Evolutionary conservation across 2,888 invertebrate genomes (phyloP).

Genomic region (Acleris sparsana): DNA sequence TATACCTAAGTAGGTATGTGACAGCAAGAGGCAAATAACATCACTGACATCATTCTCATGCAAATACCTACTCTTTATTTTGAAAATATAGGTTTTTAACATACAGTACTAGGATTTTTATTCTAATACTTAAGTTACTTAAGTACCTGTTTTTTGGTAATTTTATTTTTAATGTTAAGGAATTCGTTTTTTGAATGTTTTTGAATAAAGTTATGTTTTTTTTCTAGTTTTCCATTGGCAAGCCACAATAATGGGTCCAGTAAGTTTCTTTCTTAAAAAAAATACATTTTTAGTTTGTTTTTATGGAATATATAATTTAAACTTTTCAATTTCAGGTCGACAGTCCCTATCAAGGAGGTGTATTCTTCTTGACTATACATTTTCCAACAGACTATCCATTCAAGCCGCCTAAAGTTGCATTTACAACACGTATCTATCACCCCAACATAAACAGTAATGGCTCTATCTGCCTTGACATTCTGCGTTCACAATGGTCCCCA

Average conservation of each 20-base stretch:
- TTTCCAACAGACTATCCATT: conserved; percentile 99
- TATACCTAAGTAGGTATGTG: too few species aligned
- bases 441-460: conserved; percentile 99
- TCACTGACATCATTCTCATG: too few species aligned
- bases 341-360: conserved; percentile 99
- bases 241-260: conserved; percentile 99
- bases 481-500: conserved; percentile 99
- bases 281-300: conserved; percentile 20
- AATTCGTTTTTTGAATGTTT: conserved; percentile 35
- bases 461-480: conserved; percentile 99
- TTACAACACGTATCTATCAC: conserved; percentile 99
- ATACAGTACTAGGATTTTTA: background rate
- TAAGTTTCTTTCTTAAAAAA: conserved; percentile 83
- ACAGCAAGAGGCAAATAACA: too few species aligned
- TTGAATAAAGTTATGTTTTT: conserved; percentile 28
- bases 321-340: conserved; percentile 89
- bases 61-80: too few species aligned
- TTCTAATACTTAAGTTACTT: background rate
- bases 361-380: conserved; percentile 99
- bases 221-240: conserved; percentile 99
- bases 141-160: background rate
- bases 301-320: too few species aligned
- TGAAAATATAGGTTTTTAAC: background rate
- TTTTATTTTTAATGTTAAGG: background rate
- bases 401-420: conserved; percentile 99